A percentile compares a stretch with the other conserved stretches of the same genome.
Conservation (phyloP, 2,113 vertebrate species). For the Dinomys branickii region DNA sequence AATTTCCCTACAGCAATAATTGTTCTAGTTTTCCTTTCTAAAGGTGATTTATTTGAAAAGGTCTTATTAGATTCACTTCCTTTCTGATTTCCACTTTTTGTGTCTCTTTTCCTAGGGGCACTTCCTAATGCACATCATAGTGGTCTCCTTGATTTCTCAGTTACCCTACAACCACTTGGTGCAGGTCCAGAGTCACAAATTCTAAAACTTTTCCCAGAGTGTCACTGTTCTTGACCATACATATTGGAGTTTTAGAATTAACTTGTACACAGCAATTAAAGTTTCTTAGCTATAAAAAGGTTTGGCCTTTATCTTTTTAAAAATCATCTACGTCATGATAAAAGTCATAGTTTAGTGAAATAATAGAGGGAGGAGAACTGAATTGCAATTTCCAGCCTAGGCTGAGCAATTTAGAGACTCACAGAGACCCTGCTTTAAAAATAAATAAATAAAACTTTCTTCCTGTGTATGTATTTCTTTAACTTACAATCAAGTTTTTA, state of each 20-base stretch:
- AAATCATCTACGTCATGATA: not conserved
- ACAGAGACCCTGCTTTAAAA: not conserved
- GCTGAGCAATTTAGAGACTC: not conserved
- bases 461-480: not conserved
- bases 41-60: conserved; percentile 27
- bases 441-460: not conserved
- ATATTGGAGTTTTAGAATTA: not conserved
- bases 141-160: not conserved
- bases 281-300: not conserved
- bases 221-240: not conserved
- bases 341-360: not conserved
- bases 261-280: not conserved
- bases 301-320: not conserved
- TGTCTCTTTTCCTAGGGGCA: not conserved
- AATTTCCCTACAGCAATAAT: not conserved
- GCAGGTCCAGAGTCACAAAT: not conserved
- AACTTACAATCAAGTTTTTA: not conserved
- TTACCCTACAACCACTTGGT: not conserved
- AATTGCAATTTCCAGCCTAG: not conserved
- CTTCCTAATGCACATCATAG: not conserved
- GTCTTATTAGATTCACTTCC: not conserved
- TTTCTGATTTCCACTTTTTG: not conserved
- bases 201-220: not conserved
- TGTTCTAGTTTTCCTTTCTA: not conserved
- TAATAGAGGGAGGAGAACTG: not conserved